Evolutionary conservation across 2,113 vertebrate genomes (phyloP), one percentile per base, ranked within the genome.

Genomic region (Lasiurus cinereus): DNA sequence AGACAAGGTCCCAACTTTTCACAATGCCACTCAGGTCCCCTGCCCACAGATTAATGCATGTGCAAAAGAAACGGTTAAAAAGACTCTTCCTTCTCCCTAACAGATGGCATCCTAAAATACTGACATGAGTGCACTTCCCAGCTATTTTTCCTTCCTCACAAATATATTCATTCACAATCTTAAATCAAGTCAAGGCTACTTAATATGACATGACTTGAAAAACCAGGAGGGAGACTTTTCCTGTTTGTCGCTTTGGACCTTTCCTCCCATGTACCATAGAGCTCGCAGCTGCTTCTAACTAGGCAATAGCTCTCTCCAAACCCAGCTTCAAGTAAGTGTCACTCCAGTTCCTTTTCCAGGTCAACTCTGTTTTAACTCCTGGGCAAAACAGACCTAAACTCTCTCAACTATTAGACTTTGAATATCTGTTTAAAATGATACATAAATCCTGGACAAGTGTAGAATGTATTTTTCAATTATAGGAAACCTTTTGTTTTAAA

Each of bases 61-160:
- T 96, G 70, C 74, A 88, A 78, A 89, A 94, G 46, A 93, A 92
- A 87, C 76, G 18, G 6, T 66, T 43, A 36, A 46, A 88, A 36
- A 46, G 9, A 54, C 16, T 88, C 3, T 88, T 64, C 43, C 78
- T 89, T 93, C 73, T 86, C 59, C 46, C 39, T 91, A 93, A 88
- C 82, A 90, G 72, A 93, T 88, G 73, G 88, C 69, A 96, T 83
- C 91, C 74, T 90, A 93, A 96, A 96, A 96, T 82, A 94, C 19
- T 19, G 74, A 91, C 82, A 95, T 70, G 94, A 15, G 62, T 46
- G 33, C 7, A 77, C 22, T 43, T 74, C 70, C 59, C 93, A 88
- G 66, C 88, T 95, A 78, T 83, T 85, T 95, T 91, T 92, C 88
- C 90, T 93, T 94, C 90, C 90, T 95, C 77, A 59, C 12, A 21